These are phyloP conservation scores for Galagoides demidoff DNA, from an alignment of 2,797 vertebrate genomes.

Conservation along the genomic window DNA sequence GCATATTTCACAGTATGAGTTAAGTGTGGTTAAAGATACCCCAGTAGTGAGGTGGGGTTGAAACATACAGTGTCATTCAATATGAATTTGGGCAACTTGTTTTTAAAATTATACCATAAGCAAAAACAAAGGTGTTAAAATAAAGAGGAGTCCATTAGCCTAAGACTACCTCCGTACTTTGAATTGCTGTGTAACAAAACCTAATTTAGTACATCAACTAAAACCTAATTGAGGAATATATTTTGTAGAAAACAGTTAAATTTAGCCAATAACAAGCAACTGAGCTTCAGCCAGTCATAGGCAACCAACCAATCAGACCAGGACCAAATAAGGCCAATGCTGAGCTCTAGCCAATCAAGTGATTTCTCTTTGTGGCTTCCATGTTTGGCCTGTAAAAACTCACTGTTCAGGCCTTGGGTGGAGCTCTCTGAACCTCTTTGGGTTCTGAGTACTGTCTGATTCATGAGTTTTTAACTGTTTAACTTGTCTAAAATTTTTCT, in stretches of 20 bases:
- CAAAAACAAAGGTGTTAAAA: neutral
- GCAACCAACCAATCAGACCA: neutral
- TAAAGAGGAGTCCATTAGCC: neutral
- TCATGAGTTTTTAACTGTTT: neutral
- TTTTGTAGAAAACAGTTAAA: neutral
- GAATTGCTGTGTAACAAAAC: neutral
- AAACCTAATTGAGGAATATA: neutral
- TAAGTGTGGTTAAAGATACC: neutral
- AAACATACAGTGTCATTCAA: neutral
- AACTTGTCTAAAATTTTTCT: neutral
- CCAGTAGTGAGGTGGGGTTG: neutral
- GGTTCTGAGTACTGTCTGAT: neutral
- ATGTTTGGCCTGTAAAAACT: neutral
- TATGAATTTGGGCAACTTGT: neutral
- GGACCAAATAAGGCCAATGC: neutral
- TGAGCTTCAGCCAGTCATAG: neutral
- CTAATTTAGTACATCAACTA: neutral
- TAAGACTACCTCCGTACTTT: neutral
- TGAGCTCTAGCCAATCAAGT: neutral
- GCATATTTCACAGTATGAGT: neutral
- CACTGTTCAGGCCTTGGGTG: neutral
- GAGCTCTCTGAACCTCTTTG: neutral
- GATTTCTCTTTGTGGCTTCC: neutral
- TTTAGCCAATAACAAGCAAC: neutral
- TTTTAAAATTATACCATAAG: conserved; percentile 23